These are phyloP conservation scores for Mythimna ferrago DNA, from an alignment of 2,888 invertebrate species.

Conservation along the genomic window DNA sequence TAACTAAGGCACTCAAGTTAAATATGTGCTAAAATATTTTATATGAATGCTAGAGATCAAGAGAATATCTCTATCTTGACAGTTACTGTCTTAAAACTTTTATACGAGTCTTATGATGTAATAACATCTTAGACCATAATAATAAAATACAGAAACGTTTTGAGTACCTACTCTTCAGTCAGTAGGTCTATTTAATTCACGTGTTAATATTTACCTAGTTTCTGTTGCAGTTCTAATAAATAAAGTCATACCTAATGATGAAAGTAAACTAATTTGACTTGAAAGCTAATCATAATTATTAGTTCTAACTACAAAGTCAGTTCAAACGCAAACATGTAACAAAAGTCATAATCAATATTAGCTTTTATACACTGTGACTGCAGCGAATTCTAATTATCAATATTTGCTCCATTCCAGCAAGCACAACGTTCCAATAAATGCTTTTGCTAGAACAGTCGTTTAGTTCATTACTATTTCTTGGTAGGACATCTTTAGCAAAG, in stretches of 20 bases:
- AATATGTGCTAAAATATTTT: constrained; percentile 50
- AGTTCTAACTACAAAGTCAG: too few relatives aligned
- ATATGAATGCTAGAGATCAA: constrained; percentile 14
- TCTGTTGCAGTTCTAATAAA: neutral
- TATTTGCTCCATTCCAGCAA: constrained; percentile 18
- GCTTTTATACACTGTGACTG: constrained; percentile 5
- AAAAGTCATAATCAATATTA: constrained; percentile 5
- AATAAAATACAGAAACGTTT: constrained; percentile 28
- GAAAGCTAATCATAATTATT: too few relatives aligned
- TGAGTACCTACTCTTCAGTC: neutral
- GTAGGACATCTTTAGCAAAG: constrained; percentile 16
- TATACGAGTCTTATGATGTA: constrained; percentile 11
- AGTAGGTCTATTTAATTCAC: neutral
- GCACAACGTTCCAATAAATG: constrained; percentile 14
- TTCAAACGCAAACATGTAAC: constrained; percentile 4
- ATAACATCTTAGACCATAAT: neutral
- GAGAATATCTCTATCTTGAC: constrained; percentile 9
- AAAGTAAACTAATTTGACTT: neutral
- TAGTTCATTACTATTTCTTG: constrained; percentile 28
- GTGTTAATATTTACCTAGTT: neutral
- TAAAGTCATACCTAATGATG: neutral
- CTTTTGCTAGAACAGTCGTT: constrained; percentile 28
- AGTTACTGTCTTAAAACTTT: constrained; percentile 37
- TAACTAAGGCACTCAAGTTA: constrained; percentile 28
- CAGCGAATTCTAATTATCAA: constrained; percentile 31